Evolutionary conservation across 1,140 invertebrate genomes (phyloP), one percentile per base, ranked within the genome.

Genomic region (Macrobrachium rosenbergii): DNA sequence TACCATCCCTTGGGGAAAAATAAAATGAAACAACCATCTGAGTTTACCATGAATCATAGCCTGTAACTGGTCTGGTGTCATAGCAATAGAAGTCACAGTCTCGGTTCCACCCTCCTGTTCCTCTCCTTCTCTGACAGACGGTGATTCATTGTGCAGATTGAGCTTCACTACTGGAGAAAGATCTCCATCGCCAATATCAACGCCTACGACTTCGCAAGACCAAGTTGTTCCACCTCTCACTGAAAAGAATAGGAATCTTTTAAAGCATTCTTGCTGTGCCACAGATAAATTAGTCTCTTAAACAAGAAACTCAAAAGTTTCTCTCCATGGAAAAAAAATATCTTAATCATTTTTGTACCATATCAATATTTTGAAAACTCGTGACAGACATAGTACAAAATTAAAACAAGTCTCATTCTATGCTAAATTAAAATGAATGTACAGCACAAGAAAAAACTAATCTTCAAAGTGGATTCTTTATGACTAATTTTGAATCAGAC

Each of bases 21-120:
- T n/a, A 28, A 75, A 16, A 75, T 16, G 2, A 28, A 75, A 75
- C 17, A 37, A 2, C 21, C n/a, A n/a, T n/a, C 23, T 58, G 10
- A 43, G 43, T 58, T 67, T 58, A 85, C 83, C 83, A 69, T 85
- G 62, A 52, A 85, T 78, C 16, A 87, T 64, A 0, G 78, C 84
- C n/a, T 73, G 59, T 16, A 87, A 78, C 59, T 87, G 84, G 19
- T 63, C 45, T 23, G 84, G 84, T 17, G 84, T 81, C 59, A 87
- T 45, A 52, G 23, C 58, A 11, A 87, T 37, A 17, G 75, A 78
- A 76, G 83, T 85, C 72, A 69, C 16, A n/a, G 45, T 2, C 19
- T 16, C 14, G 14, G 62, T 69, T 19, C 23, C 6, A 10, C 28
- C 11, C 12, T 59, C 78, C 23, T 81, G 45, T 14, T 87, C 63